Evolutionary conservation across 2,888 invertebrate species (phyloP).

Genomic region (Yponomeuta plumbellus): DNA sequence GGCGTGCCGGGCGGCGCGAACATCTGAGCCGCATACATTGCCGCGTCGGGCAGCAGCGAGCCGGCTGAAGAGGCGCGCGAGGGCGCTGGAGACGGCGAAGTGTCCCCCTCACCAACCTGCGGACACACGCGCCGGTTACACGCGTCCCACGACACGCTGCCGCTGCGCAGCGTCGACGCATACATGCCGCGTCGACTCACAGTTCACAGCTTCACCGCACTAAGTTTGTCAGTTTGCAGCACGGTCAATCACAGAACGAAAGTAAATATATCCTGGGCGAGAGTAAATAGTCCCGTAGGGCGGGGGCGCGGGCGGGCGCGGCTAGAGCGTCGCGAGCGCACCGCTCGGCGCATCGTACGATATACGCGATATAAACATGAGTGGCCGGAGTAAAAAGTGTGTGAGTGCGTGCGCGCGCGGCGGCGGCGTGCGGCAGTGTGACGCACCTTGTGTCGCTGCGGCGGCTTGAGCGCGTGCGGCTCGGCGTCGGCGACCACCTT

Average conservation of each 20-base stretch:
- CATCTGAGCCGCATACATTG: constrained; percentile 83
- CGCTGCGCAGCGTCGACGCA: constrained; percentile 78
- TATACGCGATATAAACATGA: constrained; percentile 76
- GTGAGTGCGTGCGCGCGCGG: constrained; percentile 74
- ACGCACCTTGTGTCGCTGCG: constrained; percentile 80
- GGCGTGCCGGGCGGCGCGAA: constrained; percentile 82
- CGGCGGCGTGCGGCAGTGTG: constrained; percentile 73
- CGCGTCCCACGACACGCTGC: constrained; percentile 75
- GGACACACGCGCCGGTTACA: constrained; percentile 80
- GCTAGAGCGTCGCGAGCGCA: constrained; percentile 76
- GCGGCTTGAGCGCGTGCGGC: constrained; percentile 78
- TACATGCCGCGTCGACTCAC: constrained; percentile 71
- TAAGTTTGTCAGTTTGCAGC: constrained; percentile 48
- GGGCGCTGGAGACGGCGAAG: constrained; percentile 79
- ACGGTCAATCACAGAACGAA: constrained; percentile 58
- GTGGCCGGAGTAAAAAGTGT: constrained; percentile 69
- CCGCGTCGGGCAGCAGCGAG: constrained; percentile 78
- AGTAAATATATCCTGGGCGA: constrained; percentile 27
- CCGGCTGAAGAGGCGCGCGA: constrained; percentile 77
- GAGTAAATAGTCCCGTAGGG: constrained; percentile 71
- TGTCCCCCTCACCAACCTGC: constrained; percentile 78
- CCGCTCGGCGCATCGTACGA: constrained; percentile 72
- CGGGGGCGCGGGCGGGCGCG: constrained; percentile 78
- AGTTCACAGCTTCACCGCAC: constrained; percentile 71
- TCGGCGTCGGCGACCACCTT: constrained; percentile 79